Conservation (phyloP, 1,140 invertebrate species). For the Agraylea sexmaculata region DNA sequence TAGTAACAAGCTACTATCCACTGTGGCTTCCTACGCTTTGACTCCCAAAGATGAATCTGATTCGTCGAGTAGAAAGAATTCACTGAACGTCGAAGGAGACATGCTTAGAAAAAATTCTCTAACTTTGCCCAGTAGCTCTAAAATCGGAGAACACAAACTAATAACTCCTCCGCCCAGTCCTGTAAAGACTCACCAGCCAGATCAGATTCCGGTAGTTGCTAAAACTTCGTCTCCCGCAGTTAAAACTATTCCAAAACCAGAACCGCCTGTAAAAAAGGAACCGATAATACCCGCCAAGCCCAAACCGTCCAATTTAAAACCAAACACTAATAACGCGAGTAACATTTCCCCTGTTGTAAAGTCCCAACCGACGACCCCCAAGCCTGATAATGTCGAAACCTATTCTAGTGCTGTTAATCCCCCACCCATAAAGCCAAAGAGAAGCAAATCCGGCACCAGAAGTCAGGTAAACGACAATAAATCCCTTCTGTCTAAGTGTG, state of each 20-base stretch:
- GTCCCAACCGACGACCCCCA: too few relatives aligned
- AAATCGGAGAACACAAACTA: conserved; percentile 22
- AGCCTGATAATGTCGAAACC: too few relatives aligned
- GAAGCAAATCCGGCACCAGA: conserved; percentile 38
- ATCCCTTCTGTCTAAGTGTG: conserved; percentile 16
- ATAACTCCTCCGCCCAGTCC: conserved; percentile 25
- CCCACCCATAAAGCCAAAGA: conserved; percentile 37
- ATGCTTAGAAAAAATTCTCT: conserved; percentile 24
- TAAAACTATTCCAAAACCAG: conserved; percentile 7
- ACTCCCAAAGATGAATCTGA: conserved; percentile 31
- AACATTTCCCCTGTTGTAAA: too few relatives aligned
- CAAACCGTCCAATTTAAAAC: conserved; percentile 16
- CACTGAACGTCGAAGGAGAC: conserved; percentile 20
- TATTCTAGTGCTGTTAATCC: conserved; percentile 28
- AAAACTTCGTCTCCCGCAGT: conserved; percentile 1
- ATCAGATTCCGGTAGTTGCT: neutral
- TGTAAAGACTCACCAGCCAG: conserved; percentile 25
- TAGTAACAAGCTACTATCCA: conserved; percentile 34
- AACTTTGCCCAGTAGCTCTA: conserved; percentile 21
- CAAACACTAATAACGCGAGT: conserved; percentile 17
- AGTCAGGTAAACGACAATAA: conserved; percentile 29
- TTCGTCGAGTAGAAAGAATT: conserved; percentile 16
- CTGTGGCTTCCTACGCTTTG: conserved; percentile 28
- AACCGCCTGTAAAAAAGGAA: conserved; percentile 12
- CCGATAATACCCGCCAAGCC: conserved; percentile 14